These are phyloP conservation scores for Gephyroberyx darwinii DNA, from an alignment of 2,797 vertebrate species.

Conservation along the genomic window DNA sequence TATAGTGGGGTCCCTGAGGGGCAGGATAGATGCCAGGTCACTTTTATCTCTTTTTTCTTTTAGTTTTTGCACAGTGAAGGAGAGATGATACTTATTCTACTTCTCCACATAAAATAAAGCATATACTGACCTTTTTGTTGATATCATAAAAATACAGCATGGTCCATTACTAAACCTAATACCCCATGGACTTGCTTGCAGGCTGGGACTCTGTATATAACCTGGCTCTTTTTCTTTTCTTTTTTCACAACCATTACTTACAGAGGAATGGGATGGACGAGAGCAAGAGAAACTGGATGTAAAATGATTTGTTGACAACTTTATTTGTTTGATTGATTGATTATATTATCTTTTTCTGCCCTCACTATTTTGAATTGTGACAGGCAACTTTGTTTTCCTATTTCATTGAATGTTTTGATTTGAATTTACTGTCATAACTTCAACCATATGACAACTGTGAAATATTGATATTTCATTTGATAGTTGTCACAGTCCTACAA, in stretches of 20 bases:
- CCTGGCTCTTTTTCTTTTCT: slow-evolving; percentile 51
- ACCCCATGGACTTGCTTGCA: slow-evolving; percentile 51
- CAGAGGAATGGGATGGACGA: slow-evolving; percentile 59
- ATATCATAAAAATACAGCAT: slow-evolving; percentile 71
- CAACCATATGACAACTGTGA: slow-evolving; percentile 57
- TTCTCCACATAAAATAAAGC: slow-evolving; percentile 72
- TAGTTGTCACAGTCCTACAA: slow-evolving; percentile 63
- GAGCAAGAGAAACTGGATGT: slow-evolving; percentile 55
- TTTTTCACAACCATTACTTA: slow-evolving; percentile 58
- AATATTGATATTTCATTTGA: slow-evolving; percentile 64
- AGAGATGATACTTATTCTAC: slow-evolving; percentile 73
- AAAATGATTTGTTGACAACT: slow-evolving; percentile 73
- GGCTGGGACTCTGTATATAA: slow-evolving; percentile 57
- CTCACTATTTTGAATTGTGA: slow-evolving; percentile 67
- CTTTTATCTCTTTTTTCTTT: slow-evolving; percentile 79
- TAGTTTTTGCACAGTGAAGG: slow-evolving; percentile 74
- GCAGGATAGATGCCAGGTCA: slow-evolving; percentile 73
- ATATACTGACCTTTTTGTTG: slow-evolving; percentile 76
- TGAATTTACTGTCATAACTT: slow-evolving; percentile 63
- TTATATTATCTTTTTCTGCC: slow-evolving; percentile 67
- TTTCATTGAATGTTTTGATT: slow-evolving; percentile 75
- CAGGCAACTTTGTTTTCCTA: slow-evolving; percentile 75
- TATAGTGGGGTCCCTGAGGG: slow-evolving; percentile 73
- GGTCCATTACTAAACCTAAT: slow-evolving; percentile 69
- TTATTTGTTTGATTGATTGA: slow-evolving; percentile 82